Base-by-base conservation (phyloP, 1,140 invertebrate genomes). In the Apis cerana region DNA sequence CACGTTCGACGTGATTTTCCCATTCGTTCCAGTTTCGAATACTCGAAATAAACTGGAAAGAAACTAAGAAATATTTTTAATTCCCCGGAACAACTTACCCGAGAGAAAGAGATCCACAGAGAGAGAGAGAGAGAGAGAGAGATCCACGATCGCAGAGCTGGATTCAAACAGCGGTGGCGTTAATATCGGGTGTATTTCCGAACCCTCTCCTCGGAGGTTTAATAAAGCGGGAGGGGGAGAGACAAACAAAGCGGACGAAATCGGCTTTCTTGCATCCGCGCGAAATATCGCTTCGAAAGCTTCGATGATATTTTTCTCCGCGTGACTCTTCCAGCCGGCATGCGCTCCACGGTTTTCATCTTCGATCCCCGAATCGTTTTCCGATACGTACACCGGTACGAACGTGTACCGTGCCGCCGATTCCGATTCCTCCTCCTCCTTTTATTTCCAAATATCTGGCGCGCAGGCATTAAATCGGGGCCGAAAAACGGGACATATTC, bases 301-400 rank as follows among this genome's bases (percentile, higher is more conserved):
- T 43, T 43, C 62, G 75, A 27, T 52, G 58, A 80, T 83, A 84
- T 84, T 80, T 79, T 75, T 78, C 54, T 43, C 70, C 61, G 58
- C 72, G 58, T 64, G 65, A 84, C 54, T 80, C 54, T 59, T 80
- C 67, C 68, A 65, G n/a, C 54, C 56, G 75, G 61, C 79, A 85
- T 74, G 62, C 83, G 74, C 82, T 19, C 67, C 67, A 88, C 75
- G 64, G 61, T 86, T 89, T 86, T 86, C 86, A 88, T 90, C 80
- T 89, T 80, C 86, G 83, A 88, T 83, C 80, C 33, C 68, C 15
- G 71, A 85, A 89, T 89, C 80, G 87, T 89, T 86, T 90, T 89
- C 89, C 83, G 76, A 88, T 89, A 88, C 48, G 52, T 78, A 62
- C 75, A 74, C 67, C 75, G 59, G 79, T 72, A 61, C 58, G 64